Evolutionary conservation across 2,113 vertebrate species (phyloP), one percentile per base, ranked within the genome.

Genomic region (Rattus rattus): DNA sequence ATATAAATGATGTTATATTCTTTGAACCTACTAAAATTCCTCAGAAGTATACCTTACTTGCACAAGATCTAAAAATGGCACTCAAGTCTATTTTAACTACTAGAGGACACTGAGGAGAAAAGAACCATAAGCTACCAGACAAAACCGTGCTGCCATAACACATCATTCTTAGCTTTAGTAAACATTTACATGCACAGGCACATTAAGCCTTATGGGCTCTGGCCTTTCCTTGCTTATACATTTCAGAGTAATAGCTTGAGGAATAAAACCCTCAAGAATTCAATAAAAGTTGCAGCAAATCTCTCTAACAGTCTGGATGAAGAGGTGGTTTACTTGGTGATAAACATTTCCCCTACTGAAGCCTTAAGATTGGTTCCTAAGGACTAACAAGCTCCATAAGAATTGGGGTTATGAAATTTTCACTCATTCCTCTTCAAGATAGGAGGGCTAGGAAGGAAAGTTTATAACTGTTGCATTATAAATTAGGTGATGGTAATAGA

Each of bases 191-290:
- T 43, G 47, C 67, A 85, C 13, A 80, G 36, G 70, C 49, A 77
- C 56, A 90, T 76, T 91, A 88, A 91, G 65, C 20, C 39, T 52
- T 76, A 28, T 4, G 80, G 43, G 20, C 33, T 76, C 17, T 87
- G 94, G 79, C 88, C 90, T 95, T 90, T 94, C 26, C 81, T 81
- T 93, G 81, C 94, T 92, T 22, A 70, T 77, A n/a, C 17, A 90
- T 91, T 94, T 77, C n/a, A 97, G 72, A 95, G 81, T 86, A 96
- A 96, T 85, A 81, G n/a, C 65, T 94, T 1, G 2, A 91, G 86
- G 47, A 96, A 96, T 91, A 96, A 96, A 97, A 86, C 63, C 56
- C 75, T 94, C 65, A 83, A 72, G 94, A 97, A 96, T 97, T 97
- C 91, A 89, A 81, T 94, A 94, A 87, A 97, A 89, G 54, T 89